Conservation (phyloP, 2,888 invertebrate species). For the Mythimna loreyi region DNA sequence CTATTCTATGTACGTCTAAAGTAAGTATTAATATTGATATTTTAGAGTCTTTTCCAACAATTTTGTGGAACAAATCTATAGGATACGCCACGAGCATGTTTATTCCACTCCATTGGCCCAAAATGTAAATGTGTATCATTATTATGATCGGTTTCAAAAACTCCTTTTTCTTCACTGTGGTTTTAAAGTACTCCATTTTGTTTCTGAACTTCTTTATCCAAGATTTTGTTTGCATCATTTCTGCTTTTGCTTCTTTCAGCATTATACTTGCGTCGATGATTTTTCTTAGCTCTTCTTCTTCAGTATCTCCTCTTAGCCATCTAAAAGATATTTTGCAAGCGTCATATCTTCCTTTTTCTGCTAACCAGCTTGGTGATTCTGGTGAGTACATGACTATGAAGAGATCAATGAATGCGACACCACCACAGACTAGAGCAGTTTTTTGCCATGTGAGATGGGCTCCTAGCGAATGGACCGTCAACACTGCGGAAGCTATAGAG, state of each 20-base stretch:
- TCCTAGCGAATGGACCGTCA: slow-evolving; percentile 91
- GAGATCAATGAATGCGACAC: slow-evolving; percentile 85
- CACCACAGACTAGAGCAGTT: slow-evolving; percentile 86
- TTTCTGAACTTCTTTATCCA: slow-evolving; percentile 65
- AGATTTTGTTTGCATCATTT: slow-evolving; percentile 64
- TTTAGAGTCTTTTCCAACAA: slow-evolving; percentile 73
- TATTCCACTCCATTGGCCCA: slow-evolving; percentile 80
- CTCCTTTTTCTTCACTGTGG: slow-evolving; percentile 74
- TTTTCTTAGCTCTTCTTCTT: slow-evolving; percentile 78
- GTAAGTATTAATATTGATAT: slow-evolving; percentile 78
- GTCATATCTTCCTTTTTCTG: slow-evolving; percentile 88
- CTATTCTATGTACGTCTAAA: slow-evolving; percentile 78
- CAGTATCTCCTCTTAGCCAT: slow-evolving; percentile 89
- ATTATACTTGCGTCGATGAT: slow-evolving; percentile 76
- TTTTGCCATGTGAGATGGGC: slow-evolving; percentile 89
- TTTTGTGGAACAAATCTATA: slow-evolving; percentile 76
- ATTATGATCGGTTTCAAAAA: slow-evolving; percentile 80
- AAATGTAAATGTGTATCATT: slow-evolving; percentile 78
- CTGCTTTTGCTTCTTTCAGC: slow-evolving; percentile 69
- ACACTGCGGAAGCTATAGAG: slow-evolving; percentile 90
- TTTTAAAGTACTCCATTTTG: slow-evolving; percentile 68
- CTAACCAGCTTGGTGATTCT: slow-evolving; percentile 93
- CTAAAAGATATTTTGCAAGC: slow-evolving; percentile 89
- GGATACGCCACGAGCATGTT: slow-evolving; percentile 79
- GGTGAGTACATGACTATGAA: slow-evolving; percentile 83